These are phyloP conservation scores for Stegodyphus mimosarum DNA, from an alignment of 1,140 invertebrate species.

Conservation along the genomic window DNA sequence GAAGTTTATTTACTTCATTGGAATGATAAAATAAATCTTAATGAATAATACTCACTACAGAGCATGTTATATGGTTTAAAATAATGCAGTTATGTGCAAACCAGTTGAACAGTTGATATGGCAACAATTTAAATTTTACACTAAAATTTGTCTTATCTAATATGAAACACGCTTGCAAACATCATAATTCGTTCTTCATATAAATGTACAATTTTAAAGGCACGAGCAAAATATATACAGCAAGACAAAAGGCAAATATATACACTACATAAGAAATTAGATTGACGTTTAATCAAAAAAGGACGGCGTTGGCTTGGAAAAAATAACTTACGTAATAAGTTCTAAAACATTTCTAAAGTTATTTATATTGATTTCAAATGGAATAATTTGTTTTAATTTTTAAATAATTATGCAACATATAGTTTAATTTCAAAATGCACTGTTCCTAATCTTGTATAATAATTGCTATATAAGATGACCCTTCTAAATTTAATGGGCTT, in stretches of 20 bases:
- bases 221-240: constrained; percentile 48
- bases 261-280: constrained; percentile 26
- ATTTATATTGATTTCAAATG: too few species aligned
- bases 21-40: constrained; percentile 47
- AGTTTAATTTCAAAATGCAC: too few species aligned
- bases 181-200: background rate
- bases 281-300: background rate
- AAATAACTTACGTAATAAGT: too few species aligned
- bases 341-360: too few species aligned
- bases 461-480: too few species aligned
- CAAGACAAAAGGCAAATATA: constrained; percentile 16
- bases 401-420: too few species aligned
- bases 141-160: background rate
- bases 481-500: too few species aligned
- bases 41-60: constrained; percentile 10
- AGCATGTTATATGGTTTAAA: constrained; percentile 19
- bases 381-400: too few species aligned
- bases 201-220: constrained; percentile 48
- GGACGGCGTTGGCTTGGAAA: constrained; percentile 21
- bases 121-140: constrained; percentile 24
- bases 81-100: constrained; percentile 21
- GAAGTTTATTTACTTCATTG: constrained; percentile 35
- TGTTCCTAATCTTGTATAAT: too few species aligned
- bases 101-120: constrained; percentile 46
- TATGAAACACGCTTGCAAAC: background rate